A percentile compares a stretch with the other conserved stretches of the same genome.
Conservation (phyloP, 2,888 invertebrate genomes). For the Lasioglossum lativentre region DNA sequence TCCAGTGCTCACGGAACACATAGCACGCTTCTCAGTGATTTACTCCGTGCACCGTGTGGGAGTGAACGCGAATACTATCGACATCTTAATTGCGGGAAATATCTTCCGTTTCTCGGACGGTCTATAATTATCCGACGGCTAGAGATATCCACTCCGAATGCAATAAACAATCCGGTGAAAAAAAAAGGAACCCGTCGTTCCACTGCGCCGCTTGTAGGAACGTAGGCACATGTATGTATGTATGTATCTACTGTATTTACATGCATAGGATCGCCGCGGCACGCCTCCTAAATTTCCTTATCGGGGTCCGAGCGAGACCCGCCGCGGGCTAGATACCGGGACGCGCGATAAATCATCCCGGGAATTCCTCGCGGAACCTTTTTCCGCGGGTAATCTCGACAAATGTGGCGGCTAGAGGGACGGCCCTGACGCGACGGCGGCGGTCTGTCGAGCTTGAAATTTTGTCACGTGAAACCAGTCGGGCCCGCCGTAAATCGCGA, state of each 20-base stretch:
- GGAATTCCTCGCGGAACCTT: neutral
- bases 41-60: slow-evolving; percentile 16
- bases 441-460: slow-evolving; percentile 45
- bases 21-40: slow-evolving; percentile 8
- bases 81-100: slow-evolving; percentile 46
- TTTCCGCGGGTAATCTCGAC: slow-evolving; percentile 8
- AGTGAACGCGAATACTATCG: slow-evolving; percentile 11
- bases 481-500: slow-evolving; percentile 63
- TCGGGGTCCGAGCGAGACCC: slow-evolving; percentile 31
- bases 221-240: neutral
- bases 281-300: slow-evolving; percentile 51
- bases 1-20: neutral
- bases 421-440: too few relatives aligned
- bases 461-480: slow-evolving; percentile 65
- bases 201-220: neutral
- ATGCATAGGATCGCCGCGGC: slow-evolving; percentile 12
- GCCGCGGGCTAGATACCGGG: slow-evolving; percentile 13
- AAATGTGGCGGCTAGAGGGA: neutral
- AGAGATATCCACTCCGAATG: slow-evolving; percentile 22
- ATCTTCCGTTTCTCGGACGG: slow-evolving; percentile 12
- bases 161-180: slow-evolving; percentile 37
- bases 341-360: neutral
- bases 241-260: neutral
- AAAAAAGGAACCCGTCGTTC: neutral
- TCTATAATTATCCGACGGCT: slow-evolving; percentile 45